Conservation (phyloP, 2,797 vertebrate genomes). For the Eleutherodactylus coqui region DNA sequence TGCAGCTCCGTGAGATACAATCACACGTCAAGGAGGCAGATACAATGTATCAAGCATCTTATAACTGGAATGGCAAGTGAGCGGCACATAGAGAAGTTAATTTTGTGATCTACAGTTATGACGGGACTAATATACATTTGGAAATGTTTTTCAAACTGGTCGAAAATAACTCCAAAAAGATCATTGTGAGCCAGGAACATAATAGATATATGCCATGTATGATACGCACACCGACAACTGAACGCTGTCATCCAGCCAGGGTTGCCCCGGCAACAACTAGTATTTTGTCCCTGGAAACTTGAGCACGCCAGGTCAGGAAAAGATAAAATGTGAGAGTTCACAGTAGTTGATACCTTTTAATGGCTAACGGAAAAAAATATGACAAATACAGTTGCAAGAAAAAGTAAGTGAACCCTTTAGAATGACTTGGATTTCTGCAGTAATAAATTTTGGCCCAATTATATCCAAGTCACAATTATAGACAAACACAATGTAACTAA, state of each 20-base stretch:
- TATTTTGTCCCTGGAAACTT: conserved; percentile 33
- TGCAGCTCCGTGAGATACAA: neutral
- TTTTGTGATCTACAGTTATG: neutral
- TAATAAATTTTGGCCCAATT: too few species aligned
- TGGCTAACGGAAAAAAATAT: neutral
- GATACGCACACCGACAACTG: neutral
- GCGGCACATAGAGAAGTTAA: neutral
- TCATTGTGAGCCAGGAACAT: neutral
- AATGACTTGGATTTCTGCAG: too few species aligned
- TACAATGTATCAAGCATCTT: neutral
- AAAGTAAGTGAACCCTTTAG: too few species aligned
- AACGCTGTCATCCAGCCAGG: neutral
- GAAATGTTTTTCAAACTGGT: neutral
- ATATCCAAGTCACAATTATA: too few species aligned
- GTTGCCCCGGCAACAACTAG: conserved; percentile 30
- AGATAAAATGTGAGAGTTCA: neutral
- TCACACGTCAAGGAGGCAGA: neutral
- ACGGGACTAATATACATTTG: neutral
- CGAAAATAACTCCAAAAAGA: neutral
- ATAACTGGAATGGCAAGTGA: too few species aligned
- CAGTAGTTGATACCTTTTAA: neutral
- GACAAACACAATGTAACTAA: too few species aligned
- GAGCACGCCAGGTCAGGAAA: conserved; percentile 16
- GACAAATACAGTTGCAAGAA: neutral
- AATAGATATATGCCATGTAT: neutral